Evolutionary conservation across 2,888 invertebrate genomes (phyloP), one percentile per base, ranked within the genome.

Genomic region (Pardosa pseudoannulata): DNA sequence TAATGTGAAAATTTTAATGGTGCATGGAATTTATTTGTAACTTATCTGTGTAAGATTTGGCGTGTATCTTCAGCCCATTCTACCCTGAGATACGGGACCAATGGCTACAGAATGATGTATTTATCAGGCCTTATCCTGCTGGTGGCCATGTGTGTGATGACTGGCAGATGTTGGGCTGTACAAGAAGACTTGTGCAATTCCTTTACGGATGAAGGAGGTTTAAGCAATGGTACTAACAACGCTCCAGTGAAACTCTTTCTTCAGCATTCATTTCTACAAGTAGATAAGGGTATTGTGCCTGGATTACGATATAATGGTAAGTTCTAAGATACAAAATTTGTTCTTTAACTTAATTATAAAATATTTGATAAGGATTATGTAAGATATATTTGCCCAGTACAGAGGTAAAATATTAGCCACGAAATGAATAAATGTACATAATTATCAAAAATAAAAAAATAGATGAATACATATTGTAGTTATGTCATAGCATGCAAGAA

Each of bases 71-170:
- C 19, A 56, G 23, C 23, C 23, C 56, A 56, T 56, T 23, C 19
- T 56, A 23, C 19, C n/a, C 23, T 56, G 11, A 2, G 19, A 56
- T 23, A 23, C 11, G 56, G 23, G 56, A 56, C 23, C 56, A 56
- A 56, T 56, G 56, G 56, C 1, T 56, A 23, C n/a, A 56, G 7
- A 56, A 56, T 56, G 11, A 56, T 23, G 56, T 5, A 23, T 23
- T 23, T 23, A 7, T 3, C 23, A 23, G 56, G 56, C 56, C 56
- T 56, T 56, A 6, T 56, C 1, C 56, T 56, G 56, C 23, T 56
- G 56, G 56, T 56, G 56, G 56, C 56, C 23, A 56, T 56, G 19
- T 56, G 56, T 56, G 56, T 7, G 56, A 56, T 56, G 56, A 56
- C 56, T 56, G 56, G 56, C 19, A 23, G 5, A 23, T 56, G 56